phyloP scores from a whole-genome alignment of 2,797 vertebrate genomes.

The Poecile montanus region DNA sequence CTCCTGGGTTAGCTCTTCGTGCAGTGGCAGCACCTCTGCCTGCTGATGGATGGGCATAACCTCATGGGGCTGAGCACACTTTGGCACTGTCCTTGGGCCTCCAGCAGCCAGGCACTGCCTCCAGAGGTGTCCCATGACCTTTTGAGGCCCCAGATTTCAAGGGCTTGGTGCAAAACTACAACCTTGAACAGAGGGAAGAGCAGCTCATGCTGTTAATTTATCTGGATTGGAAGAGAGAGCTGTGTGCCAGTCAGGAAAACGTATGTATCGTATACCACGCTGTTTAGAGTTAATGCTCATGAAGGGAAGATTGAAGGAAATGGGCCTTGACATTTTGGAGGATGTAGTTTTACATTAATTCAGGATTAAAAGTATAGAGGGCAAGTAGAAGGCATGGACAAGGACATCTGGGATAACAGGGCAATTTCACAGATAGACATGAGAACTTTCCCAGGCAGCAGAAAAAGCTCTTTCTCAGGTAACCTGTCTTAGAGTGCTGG shows the following conservation, averaged over 20 bases:
- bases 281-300: slow-evolving; percentile 24
- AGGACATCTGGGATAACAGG: background rate
- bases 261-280: background rate
- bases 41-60: no score
- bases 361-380: background rate
- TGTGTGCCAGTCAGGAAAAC: background rate
- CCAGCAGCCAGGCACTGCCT: background rate
- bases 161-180: background rate
- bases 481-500: background rate
- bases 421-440: background rate
- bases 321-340: background rate
- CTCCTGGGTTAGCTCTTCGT: background rate
- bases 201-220: background rate
- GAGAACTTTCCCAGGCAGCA: background rate
- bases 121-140: background rate
- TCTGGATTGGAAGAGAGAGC: background rate
- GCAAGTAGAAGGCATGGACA: background rate
- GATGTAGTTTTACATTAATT: background rate
- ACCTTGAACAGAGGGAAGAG: background rate
- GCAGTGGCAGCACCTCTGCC: background rate
- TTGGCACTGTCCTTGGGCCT: background rate
- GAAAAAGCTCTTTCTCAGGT: background rate
- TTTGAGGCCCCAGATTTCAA: background rate
- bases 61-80: rapidly evolving
- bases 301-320: slow-evolving; percentile 39